Evolutionary conservation across 2,797 vertebrate species (phyloP).

Genomic region (Erethizon dorsatum): DNA sequence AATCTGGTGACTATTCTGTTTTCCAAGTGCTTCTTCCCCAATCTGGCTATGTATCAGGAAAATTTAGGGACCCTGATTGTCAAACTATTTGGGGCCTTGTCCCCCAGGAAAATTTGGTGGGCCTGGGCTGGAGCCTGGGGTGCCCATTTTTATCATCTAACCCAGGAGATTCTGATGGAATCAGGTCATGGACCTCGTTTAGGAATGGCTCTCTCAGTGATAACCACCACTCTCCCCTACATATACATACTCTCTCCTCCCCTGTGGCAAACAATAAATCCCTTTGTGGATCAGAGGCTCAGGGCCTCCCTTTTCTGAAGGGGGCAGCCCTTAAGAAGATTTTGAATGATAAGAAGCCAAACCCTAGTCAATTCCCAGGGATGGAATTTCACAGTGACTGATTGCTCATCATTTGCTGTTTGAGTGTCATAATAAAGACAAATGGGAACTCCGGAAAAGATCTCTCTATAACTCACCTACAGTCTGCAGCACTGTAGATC

Average conservation of each 20-base stretch:
- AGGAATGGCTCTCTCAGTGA: background rate
- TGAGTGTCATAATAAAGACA: conserved; percentile 80
- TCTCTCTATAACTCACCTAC: conserved; percentile 59
- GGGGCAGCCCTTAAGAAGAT: conserved; percentile 49
- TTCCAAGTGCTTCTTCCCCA: background rate
- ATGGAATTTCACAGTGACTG: conserved; percentile 74
- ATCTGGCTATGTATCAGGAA: background rate
- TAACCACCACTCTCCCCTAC: background rate
- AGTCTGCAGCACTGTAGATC: background rate
- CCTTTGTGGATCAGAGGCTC: conserved; percentile 53
- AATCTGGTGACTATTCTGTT: background rate
- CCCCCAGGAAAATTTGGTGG: conserved; percentile 10
- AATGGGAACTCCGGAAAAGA: conserved; percentile 69
- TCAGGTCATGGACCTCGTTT: background rate
- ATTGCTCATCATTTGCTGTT: conserved; percentile 68
- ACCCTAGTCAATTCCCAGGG: conserved; percentile 66
- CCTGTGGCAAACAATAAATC: conserved; percentile 70
- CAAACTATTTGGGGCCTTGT: background rate
- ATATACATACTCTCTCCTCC: background rate
- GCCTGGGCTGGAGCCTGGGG: background rate
- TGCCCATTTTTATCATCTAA: background rate
- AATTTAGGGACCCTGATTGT: background rate
- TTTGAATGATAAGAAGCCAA: conserved; percentile 74
- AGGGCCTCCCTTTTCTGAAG: conserved; percentile 54
- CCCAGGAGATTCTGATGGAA: background rate